Base-by-base conservation (phyloP, 2,113 vertebrate genomes). In the Globicephala melas region DNA sequence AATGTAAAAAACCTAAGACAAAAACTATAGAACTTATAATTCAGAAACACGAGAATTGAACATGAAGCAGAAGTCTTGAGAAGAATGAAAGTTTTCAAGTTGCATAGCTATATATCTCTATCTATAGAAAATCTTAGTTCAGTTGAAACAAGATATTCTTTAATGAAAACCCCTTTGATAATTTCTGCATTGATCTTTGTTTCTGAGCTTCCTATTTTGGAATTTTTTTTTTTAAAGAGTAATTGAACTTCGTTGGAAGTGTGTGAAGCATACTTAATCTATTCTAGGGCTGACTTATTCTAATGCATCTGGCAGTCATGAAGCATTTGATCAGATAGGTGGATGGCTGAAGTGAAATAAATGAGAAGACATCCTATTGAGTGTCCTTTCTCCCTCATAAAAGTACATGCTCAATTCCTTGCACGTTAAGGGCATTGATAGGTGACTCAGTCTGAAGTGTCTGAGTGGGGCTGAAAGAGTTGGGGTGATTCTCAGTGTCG, bases 121-220 rank as follows among this genome's bases (percentile, higher is more conserved):
- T 50, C 50, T 85, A 3, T 82, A 83, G 80, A 70, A 44, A 60
- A 60, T 68, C 71, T 77, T 60, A 62, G 80, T 84, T 96, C 53
- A 12, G 31, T 63, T 71, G 47, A 71, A 92, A 70, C 4, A 94
- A 50, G 38, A n/a, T 76, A 14, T 38, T 89, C 23, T 97, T 85
- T 91, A 71, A 91, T 93, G 83, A 71, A 96, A 96, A 90, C 7
- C 25, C 73, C 73, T 96, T 92, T 77, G 85, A 90, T 89, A 62
- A 53, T 89, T 91, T 89, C 67, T 63, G n/a, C 63, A 41, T 89
- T 91, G 55, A n/a, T 96, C 77, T 97, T 84, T 97, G 81, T 33
- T 96, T 96, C 50, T 86, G 87, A 95, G 71, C 80, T 89, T 25
- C 68, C 91, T 92, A 65, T 90, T 89, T 41, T 91, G 91, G 63